Percentiles rank a stretch among this genome's conserved stretches.
These are phyloP conservation scores for Dermolepida albohirtum DNA, from an alignment of 2,888 invertebrate genomes.

Conservation along the genomic window DNA sequence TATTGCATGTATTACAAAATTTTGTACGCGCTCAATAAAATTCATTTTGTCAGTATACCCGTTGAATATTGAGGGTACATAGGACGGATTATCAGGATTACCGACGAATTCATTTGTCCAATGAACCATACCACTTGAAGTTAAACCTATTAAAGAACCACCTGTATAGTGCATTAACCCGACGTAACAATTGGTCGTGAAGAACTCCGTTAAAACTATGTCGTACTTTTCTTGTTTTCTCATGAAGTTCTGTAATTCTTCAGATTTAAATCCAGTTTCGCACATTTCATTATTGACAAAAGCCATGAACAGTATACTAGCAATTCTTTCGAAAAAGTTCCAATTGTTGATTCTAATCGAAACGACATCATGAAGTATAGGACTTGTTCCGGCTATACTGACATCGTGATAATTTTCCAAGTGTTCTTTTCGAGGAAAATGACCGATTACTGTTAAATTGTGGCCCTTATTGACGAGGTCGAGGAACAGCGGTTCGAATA, in stretches of 20 bases:
- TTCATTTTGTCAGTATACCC: slow-evolving; percentile 52
- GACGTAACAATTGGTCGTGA: slow-evolving; percentile 79
- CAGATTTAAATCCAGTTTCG: slow-evolving; percentile 54
- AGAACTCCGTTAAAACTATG: slow-evolving; percentile 76
- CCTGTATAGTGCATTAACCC: slow-evolving; percentile 73
- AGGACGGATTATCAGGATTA: slow-evolving; percentile 65
- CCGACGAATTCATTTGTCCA: slow-evolving; percentile 65
- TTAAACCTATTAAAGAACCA: slow-evolving; percentile 67
- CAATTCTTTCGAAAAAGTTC: slow-evolving; percentile 3
- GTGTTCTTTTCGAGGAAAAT: slow-evolving; percentile 69
- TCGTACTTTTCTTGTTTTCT: slow-evolving; percentile 68
- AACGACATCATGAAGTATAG: slow-evolving; percentile 25
- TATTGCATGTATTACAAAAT: slow-evolving; percentile 43
- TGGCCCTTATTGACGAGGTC: slow-evolving; percentile 74
- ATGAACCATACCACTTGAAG: slow-evolving; percentile 66
- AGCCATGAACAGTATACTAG: slow-evolving; percentile 17
- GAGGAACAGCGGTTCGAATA: slow-evolving; percentile 71
- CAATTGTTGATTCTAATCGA: slow-evolving; percentile 21
- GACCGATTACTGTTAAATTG: slow-evolving; percentile 75
- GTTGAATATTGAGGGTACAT: slow-evolving; percentile 65
- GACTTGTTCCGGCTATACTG: slow-evolving; percentile 59
- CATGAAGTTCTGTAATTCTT: slow-evolving; percentile 60
- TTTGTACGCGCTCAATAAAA: slow-evolving; percentile 48
- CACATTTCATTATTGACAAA: slow-evolving; percentile 32
- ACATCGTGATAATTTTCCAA: slow-evolving; percentile 72